These are phyloP conservation scores for Stenodema calcarata DNA, from an alignment of 2,888 invertebrate species.

Conservation along the genomic window DNA sequence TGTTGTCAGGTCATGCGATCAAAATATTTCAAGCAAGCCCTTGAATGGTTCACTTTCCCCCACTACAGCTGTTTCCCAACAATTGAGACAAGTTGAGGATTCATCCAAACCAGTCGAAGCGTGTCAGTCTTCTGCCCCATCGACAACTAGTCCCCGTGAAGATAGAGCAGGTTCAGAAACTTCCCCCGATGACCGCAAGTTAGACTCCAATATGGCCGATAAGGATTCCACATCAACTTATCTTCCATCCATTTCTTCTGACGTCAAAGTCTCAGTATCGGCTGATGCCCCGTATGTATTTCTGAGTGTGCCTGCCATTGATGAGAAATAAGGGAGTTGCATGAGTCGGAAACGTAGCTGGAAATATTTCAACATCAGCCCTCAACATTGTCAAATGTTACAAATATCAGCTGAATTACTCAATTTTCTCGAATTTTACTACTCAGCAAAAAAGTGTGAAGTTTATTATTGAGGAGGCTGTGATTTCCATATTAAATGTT, in stretches of 20 bases:
- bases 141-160: not conserved
- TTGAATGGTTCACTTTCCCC: not conserved
- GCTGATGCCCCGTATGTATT: constrained; percentile 24
- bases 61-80: not conserved
- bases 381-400: too few relatives aligned
- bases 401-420: too few relatives aligned
- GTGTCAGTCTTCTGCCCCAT: not conserved
- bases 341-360: too few relatives aligned
- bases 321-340: too few relatives aligned
- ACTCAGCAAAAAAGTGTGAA: too few relatives aligned
- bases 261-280: constrained; percentile 27
- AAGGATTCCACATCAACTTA: not conserved
- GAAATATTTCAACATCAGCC: too few relatives aligned
- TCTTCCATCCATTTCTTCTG: constrained; percentile 20
- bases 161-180: not conserved
- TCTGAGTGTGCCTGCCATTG: not conserved
- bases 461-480: too few relatives aligned
- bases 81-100: not conserved
- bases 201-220: not conserved
- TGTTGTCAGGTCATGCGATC: not conserved
- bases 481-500: too few relatives aligned
- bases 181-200: not conserved
- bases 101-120: not conserved
- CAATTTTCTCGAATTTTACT: too few relatives aligned
- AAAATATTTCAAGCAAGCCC: too few relatives aligned